Conservation (phyloP, 2,888 invertebrate species). For the Drosophila birchii region DNA sequence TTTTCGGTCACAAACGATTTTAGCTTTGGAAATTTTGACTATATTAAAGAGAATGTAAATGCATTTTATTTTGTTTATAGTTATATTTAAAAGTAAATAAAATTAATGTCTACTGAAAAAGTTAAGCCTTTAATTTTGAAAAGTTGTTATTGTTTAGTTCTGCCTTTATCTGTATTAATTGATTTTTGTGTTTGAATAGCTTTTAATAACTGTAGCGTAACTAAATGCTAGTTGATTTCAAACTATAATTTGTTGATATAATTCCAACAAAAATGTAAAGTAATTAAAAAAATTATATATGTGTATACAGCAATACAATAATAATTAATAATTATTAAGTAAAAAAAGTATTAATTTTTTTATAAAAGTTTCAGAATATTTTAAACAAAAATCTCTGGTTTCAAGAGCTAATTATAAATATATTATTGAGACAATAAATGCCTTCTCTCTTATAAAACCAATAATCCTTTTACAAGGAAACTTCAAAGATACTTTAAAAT, state of each 20-base stretch:
- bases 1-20: neutral
- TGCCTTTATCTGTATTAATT: neutral
- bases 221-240: neutral
- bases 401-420: neutral
- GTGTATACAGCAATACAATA: neutral
- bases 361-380: neutral
- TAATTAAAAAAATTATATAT: neutral
- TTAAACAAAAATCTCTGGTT: neutral
- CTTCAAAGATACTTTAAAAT: slow-evolving; percentile 1
- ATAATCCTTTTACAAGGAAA: neutral
- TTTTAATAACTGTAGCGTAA: neutral
- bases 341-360: neutral
- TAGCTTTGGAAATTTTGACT: neutral
- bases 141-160: neutral
- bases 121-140: neutral
- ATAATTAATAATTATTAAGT: neutral
- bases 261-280: neutral
- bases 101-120: neutral
- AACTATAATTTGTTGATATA: too few species aligned
- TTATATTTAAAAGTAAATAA: neutral
- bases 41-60: neutral
- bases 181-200: neutral
- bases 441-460: neutral
- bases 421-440: neutral
- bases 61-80: neutral